Conservation (phyloP, 2,113 vertebrate species). For the Arenaria interpres region DNA sequence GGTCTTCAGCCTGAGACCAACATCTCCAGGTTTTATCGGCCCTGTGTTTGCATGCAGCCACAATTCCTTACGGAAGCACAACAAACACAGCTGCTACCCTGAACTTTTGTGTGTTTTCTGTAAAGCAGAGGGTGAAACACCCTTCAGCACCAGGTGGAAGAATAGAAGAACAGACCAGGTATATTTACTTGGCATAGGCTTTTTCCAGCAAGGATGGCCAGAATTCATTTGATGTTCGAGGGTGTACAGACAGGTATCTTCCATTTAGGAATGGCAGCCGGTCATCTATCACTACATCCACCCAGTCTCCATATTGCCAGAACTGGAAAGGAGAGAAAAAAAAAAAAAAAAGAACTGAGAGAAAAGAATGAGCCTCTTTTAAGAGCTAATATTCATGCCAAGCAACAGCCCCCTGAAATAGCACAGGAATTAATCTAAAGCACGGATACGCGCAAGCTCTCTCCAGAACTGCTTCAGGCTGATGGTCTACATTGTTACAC, state of each 20-base stretch:
- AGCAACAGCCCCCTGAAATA: not conserved
- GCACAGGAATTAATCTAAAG: not conserved
- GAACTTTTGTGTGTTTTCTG: not conserved
- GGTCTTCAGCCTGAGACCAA: not conserved
- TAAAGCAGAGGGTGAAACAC: not conserved
- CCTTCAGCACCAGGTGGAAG: not conserved
- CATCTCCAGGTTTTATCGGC: not conserved
- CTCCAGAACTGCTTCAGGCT: not conserved
- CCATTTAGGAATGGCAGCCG: conserved; percentile 62
- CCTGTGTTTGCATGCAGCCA: not conserved
- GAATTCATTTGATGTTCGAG: conserved; percentile 83
- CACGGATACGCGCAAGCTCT: not conserved
- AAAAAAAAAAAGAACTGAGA: not conserved
- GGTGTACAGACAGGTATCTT: conserved; percentile 69
- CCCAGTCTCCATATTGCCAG: conserved; percentile 79
- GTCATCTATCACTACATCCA: conserved; percentile 82
- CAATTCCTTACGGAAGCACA: not conserved
- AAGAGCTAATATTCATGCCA: not conserved
- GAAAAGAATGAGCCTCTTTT: not conserved
- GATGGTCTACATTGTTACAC: not conserved
- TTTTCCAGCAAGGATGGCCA: conserved; percentile 95
- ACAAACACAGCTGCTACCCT: not conserved
- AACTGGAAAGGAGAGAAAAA: conserved; percentile 63
- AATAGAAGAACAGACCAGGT: not conserved
- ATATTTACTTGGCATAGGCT: conserved; percentile 90